These are phyloP conservation scores for Morinoia aosen DNA, from an alignment of 2,888 invertebrate species.

Conservation along the genomic window DNA sequence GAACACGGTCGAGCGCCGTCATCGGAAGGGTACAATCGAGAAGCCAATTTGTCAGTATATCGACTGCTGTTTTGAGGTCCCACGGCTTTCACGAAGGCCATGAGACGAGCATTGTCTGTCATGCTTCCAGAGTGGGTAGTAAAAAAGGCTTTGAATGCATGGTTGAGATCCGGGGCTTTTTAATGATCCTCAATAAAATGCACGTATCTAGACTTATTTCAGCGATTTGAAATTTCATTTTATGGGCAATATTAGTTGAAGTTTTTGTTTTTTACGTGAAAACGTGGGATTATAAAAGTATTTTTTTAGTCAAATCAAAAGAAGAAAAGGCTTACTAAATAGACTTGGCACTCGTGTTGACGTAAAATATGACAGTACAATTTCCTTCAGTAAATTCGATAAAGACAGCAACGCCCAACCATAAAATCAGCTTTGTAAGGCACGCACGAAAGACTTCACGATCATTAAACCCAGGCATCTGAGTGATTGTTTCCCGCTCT, in stretches of 20 bases:
- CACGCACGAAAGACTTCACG: not conserved
- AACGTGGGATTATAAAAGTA: not conserved
- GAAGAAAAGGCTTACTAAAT: too few relatives aligned
- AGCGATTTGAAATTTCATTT: not conserved
- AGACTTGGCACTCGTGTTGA: too few relatives aligned
- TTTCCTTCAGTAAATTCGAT: not conserved
- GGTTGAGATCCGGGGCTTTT: not conserved
- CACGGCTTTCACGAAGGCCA: not conserved
- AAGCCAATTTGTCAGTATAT: slow-evolving; percentile 29
- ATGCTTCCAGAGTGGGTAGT: not conserved
- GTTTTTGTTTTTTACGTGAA: not conserved
- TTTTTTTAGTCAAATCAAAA: not conserved
- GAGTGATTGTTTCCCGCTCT: not conserved
- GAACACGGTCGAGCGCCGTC: not conserved
- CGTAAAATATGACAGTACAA: too few relatives aligned
- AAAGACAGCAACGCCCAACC: not conserved
- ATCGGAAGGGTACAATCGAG: slow-evolving; percentile 13
- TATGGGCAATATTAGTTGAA: not conserved
- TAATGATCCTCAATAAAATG: not conserved
- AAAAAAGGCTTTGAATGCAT: not conserved
- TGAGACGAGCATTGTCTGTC: slow-evolving; percentile 1
- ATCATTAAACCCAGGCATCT: not conserved
- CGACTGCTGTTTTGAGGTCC: slow-evolving; percentile 6
- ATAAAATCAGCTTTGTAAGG: not conserved
- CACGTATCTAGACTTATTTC: not conserved